A percentile compares a stretch with the other conserved stretches of the same genome.
These are phyloP conservation scores for Seriola dumerili DNA, from an alignment of 2,113 vertebrate species.

Conservation along the genomic window DNA sequence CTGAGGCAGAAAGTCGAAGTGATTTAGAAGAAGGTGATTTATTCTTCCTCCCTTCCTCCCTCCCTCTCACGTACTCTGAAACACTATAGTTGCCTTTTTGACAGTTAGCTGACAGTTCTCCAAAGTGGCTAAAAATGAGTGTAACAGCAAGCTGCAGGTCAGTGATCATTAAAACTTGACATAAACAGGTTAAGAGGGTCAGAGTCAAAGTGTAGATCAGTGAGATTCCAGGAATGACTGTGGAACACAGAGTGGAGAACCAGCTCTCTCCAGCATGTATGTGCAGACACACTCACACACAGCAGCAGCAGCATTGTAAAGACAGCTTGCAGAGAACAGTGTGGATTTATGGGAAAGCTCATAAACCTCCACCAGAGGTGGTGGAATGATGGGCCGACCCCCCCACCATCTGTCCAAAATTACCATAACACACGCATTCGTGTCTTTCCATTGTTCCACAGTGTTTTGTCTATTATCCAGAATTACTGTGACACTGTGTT, in stretches of 20 bases:
- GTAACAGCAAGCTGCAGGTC: not conserved
- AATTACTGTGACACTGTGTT: not conserved
- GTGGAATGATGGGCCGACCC: slow-evolving; percentile 54
- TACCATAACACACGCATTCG: slow-evolving; percentile 27
- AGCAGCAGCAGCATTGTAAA: slow-evolving; percentile 11
- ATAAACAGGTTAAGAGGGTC: not conserved
- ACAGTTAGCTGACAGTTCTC: not conserved
- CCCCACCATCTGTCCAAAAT: slow-evolving; percentile 73
- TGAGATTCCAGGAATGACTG: not conserved
- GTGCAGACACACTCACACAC: slow-evolving; percentile 8
- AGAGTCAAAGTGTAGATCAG: not conserved
- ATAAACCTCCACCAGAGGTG: slow-evolving; percentile 72
- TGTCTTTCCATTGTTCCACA: not conserved
- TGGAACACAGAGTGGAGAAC: not conserved
- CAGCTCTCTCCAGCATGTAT: not conserved
- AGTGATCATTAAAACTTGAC: not conserved
- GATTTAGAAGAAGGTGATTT: not conserved
- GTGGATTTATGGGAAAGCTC: slow-evolving; percentile 74
- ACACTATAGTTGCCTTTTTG: not conserved
- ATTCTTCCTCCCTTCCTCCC: not conserved
- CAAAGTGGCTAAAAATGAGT: not conserved
- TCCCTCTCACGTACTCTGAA: not conserved
- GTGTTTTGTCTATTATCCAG: not conserved
- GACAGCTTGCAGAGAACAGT: not conserved
- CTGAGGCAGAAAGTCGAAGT: no score